A percentile compares a stretch with the other conserved stretches of the same genome.
These are phyloP conservation scores for Neocrepidodera transversa DNA, from an alignment of 2,888 invertebrate species.

Conservation along the genomic window DNA sequence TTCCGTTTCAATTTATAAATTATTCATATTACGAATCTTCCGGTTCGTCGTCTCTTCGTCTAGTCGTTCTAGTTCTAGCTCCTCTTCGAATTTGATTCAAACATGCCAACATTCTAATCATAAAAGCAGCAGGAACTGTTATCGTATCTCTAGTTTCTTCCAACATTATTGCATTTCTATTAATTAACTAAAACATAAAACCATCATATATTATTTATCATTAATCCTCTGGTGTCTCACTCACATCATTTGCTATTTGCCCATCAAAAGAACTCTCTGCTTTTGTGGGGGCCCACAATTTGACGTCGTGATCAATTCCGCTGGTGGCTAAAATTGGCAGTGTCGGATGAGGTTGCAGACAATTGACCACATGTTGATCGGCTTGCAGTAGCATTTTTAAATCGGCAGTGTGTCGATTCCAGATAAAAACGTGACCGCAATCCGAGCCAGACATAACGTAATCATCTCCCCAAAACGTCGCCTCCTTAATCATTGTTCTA, in stretches of 20 bases:
- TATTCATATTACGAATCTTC: slow-evolving; percentile 15
- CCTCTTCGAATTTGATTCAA: slow-evolving; percentile 70
- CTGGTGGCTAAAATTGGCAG: slow-evolving; percentile 80
- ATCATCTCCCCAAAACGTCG: slow-evolving; percentile 82
- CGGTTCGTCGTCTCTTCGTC: slow-evolving; percentile 41
- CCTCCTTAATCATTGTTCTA: slow-evolving; percentile 85
- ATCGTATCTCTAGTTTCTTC: slow-evolving; percentile 88
- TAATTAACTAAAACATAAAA: slow-evolving; percentile 74
- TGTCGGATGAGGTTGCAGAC: slow-evolving; percentile 82
- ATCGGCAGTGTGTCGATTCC: slow-evolving; percentile 75
- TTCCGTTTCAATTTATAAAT: neutral
- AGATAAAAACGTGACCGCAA: slow-evolving; percentile 86
- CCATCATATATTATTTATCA: slow-evolving; percentile 5
- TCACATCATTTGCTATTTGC: slow-evolving; percentile 70
- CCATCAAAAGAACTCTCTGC: slow-evolving; percentile 69
- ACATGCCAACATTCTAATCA: slow-evolving; percentile 78
- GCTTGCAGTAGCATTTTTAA: slow-evolving; percentile 79
- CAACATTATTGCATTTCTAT: slow-evolving; percentile 81
- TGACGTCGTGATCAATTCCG: slow-evolving; percentile 88
- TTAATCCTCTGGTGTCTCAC: too few relatives aligned
- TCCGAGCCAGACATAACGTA: slow-evolving; percentile 88
- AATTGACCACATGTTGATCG: slow-evolving; percentile 85
- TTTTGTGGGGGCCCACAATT: slow-evolving; percentile 79
- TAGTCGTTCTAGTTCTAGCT: slow-evolving; percentile 41
- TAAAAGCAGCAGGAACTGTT: slow-evolving; percentile 86